These are phyloP conservation scores for Chrysolina americana DNA, from an alignment of 2,888 invertebrate genomes.

Conservation along the genomic window DNA sequence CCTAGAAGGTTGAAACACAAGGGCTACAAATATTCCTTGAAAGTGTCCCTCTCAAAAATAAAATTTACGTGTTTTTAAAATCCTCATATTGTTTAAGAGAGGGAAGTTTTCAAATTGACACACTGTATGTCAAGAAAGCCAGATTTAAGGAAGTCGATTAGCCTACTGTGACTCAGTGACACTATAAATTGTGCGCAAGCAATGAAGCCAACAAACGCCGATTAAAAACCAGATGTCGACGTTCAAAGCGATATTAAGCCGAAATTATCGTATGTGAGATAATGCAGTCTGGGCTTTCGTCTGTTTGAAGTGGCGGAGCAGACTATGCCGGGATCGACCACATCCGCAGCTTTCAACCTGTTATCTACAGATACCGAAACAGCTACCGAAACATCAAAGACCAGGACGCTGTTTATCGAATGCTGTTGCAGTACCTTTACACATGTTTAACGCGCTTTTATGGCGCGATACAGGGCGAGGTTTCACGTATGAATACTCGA, in stretches of 20 bases:
- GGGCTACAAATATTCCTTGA: too few relatives aligned
- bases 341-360: constrained; percentile 61
- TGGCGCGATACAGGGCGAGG: neutral
- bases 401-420: constrained; percentile 42
- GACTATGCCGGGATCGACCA: constrained; percentile 53
- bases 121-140: too few relatives aligned
- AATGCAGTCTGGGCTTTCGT: constrained; percentile 51
- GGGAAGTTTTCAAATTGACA: too few relatives aligned
- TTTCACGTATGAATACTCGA: neutral
- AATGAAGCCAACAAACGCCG: constrained; percentile 28
- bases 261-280: constrained; percentile 49
- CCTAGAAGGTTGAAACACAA: too few relatives aligned
- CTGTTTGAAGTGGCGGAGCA: constrained; percentile 57
- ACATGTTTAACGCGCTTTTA: constrained; percentile 42
- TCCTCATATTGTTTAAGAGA: too few relatives aligned
- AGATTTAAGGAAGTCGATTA: neutral
- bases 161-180: neutral
- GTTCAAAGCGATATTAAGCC: constrained; percentile 44
- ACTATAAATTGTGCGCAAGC: neutral
- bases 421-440: constrained; percentile 43
- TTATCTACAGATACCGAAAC: constrained; percentile 59
- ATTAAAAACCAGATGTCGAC: constrained; percentile 43
- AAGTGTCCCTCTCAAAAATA: too few relatives aligned
- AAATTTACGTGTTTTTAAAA: too few relatives aligned
- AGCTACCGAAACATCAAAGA: constrained; percentile 53